A percentile compares a stretch with the other conserved stretches of the same genome.
These are phyloP conservation scores for Mythimna pallens DNA, from an alignment of 2,888 invertebrate species.

Conservation along the genomic window DNA sequence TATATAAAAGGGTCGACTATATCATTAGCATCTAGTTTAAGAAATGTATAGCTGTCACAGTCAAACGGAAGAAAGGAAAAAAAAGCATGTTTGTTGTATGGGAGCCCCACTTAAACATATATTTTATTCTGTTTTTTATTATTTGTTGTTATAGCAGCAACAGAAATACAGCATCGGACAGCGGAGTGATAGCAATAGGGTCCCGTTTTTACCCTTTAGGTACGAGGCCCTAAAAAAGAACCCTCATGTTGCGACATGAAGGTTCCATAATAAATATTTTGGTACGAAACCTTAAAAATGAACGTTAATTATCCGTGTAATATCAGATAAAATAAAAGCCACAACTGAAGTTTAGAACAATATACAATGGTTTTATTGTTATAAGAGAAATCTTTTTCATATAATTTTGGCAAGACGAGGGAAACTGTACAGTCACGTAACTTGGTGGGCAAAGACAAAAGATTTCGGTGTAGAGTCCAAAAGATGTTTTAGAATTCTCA, in stretches of 20 bases:
- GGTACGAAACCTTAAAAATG: neutral
- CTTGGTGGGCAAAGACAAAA: neutral
- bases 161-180: too few species aligned
- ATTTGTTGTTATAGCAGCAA: too few species aligned
- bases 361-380: slow-evolving; percentile 45
- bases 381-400: slow-evolving; percentile 17
- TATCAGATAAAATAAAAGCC: slow-evolving; percentile 33
- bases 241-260: too few species aligned
- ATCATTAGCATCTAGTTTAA: neutral
- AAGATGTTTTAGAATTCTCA: slow-evolving; percentile 5
- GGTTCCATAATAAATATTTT: neutral
- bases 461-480: neutral
- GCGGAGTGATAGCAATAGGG: too few species aligned
- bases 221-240: too few species aligned
- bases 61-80: neutral
- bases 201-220: too few species aligned
- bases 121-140: too few species aligned
- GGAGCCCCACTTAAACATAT: too few species aligned
- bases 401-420: slow-evolving; percentile 17
- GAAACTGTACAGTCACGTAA: slow-evolving; percentile 14
- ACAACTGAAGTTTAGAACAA: slow-evolving; percentile 34
- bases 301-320: slow-evolving; percentile 19
- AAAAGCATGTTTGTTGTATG: too few species aligned
- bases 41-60: neutral
- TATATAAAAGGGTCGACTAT: too few species aligned